Conservation (phyloP, 2,888 invertebrate genomes). For the Andrena dorsata region DNA sequence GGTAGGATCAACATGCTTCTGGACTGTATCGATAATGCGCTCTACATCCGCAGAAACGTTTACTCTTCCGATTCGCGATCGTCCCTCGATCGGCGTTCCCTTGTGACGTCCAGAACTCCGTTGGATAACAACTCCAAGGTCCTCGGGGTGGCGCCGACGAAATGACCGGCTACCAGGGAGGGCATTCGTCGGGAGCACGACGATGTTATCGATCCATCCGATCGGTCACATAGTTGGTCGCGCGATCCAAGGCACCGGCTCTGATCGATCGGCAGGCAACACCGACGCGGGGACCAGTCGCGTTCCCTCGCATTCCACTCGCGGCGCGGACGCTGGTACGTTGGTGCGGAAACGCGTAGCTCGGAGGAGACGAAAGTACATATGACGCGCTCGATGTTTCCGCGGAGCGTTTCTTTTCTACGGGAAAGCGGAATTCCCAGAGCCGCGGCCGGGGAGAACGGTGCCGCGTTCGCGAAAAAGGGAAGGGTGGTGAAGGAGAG, state of each 20-base stretch:
- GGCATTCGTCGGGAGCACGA: slow-evolving; percentile 1
- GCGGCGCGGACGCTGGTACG: not conserved
- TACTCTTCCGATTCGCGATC: slow-evolving; percentile 14
- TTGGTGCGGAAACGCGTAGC: not conserved
- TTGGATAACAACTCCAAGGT: not conserved
- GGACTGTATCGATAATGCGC: not conserved
- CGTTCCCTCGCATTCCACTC: slow-evolving; percentile 30
- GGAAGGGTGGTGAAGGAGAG: slow-evolving; percentile 25
- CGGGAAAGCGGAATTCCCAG: slow-evolving; percentile 64
- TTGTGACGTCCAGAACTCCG: not conserved
- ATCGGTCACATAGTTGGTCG: slow-evolving; percentile 25
- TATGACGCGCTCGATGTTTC: slow-evolving; percentile 49
- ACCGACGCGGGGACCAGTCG: not conserved
- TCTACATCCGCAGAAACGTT: slow-evolving; percentile 8
- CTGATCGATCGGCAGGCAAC: slow-evolving; percentile 5
- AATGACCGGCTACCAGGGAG: slow-evolving; percentile 8
- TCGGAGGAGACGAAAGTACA: slow-evolving; percentile 3
- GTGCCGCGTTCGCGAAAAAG: slow-evolving; percentile 37
- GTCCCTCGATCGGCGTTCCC: not conserved
- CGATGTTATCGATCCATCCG: slow-evolving; percentile 10
- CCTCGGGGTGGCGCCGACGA: slow-evolving; percentile 1
- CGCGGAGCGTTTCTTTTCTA: slow-evolving; percentile 63
- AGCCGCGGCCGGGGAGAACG: slow-evolving; percentile 48
- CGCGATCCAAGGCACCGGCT: not conserved
- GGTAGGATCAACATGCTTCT: slow-evolving; percentile 82